Evolutionary conservation across 1,140 invertebrate species (phyloP).

Genomic region (Drosophila obscura): DNA sequence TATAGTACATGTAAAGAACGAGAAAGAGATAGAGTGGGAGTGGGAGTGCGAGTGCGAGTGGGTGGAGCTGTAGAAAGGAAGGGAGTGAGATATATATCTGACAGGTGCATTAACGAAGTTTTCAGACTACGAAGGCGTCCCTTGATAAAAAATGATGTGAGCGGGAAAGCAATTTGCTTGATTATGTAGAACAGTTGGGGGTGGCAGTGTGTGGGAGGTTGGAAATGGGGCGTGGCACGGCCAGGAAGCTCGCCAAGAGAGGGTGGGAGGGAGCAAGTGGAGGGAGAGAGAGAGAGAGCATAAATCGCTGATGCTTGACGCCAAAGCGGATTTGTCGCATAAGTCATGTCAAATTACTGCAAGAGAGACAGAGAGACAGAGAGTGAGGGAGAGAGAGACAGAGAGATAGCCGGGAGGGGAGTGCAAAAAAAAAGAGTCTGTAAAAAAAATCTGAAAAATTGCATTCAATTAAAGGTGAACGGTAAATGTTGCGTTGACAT

Average conservation of each 20-base stretch:
- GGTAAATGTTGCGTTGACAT: slow-evolving; percentile 41
- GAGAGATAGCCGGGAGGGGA: not conserved
- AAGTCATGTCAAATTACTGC: slow-evolving; percentile 76
- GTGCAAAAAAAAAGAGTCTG: not conserved
- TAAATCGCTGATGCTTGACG: slow-evolving; percentile 80
- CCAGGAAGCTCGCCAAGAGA: slow-evolving; percentile 4
- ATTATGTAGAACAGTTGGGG: slow-evolving; percentile 72
- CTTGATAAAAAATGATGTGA: slow-evolving; percentile 79
- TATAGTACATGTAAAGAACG: not conserved
- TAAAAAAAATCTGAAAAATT: slow-evolving; percentile 62
- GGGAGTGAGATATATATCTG: slow-evolving; percentile 60
- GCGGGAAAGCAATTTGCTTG: slow-evolving; percentile 80
- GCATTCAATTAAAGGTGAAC: slow-evolving; percentile 66
- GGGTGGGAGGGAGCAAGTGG: not conserved
- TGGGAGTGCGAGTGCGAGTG: too few relatives aligned
- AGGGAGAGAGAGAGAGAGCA: slow-evolving; percentile 23
- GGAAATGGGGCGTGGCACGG: not conserved
- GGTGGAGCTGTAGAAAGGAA: not conserved
- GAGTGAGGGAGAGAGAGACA: slow-evolving; percentile 4
- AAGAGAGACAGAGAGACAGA: not conserved
- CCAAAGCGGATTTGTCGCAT: slow-evolving; percentile 79
- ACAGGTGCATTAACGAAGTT: slow-evolving; percentile 82
- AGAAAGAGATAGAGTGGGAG: too few relatives aligned
- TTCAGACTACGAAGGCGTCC: slow-evolving; percentile 37
- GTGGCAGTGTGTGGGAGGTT: not conserved